Evolutionary conservation across 2,888 invertebrate genomes (phyloP).

Genomic region (Pristionchus exspectatus): DNA sequence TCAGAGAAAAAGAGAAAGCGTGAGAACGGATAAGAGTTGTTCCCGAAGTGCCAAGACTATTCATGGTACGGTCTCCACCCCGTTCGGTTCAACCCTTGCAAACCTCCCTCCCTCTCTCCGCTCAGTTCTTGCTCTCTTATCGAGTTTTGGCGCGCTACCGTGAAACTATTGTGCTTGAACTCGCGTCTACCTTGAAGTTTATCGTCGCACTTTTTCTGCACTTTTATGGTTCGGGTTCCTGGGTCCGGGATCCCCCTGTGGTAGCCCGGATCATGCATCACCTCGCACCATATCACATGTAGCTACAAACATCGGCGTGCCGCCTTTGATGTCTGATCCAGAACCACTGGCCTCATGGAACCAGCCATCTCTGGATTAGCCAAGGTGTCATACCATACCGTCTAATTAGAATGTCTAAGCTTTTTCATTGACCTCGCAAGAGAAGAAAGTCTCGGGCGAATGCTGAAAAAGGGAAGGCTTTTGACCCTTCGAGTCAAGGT

Average conservation of each 20-base stretch:
- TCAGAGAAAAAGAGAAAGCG: no score
- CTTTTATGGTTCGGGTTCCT: not conserved
- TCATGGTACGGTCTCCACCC: not conserved
- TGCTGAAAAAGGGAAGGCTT: constrained; percentile 15
- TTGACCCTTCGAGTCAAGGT: constrained; percentile 49
- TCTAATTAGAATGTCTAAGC: not conserved
- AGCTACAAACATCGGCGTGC: constrained; percentile 15
- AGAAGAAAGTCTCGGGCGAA: not conserved
- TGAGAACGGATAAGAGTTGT: not conserved
- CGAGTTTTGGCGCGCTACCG: constrained; percentile 45
- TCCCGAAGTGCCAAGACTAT: not conserved
- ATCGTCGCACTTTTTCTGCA: constrained; percentile 32
- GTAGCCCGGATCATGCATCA: not conserved
- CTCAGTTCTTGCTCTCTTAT: constrained; percentile 25
- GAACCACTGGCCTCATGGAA: not conserved
- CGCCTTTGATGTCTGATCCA: constrained; percentile 36
- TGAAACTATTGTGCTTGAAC: constrained; percentile 26
- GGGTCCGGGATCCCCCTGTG: not conserved
- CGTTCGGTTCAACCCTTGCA: constrained; percentile 25
- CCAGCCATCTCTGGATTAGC: constrained; percentile 15
- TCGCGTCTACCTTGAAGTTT: not conserved
- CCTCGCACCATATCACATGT: constrained; percentile 45
- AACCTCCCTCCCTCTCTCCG: not conserved
- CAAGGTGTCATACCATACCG: constrained; percentile 19
- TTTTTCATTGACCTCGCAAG: constrained; percentile 37